A percentile compares a stretch with the other conserved stretches of the same genome.
phyloP scores from a whole-genome alignment of 1,140 invertebrate species.

The Drosophila yakuba region DNA sequence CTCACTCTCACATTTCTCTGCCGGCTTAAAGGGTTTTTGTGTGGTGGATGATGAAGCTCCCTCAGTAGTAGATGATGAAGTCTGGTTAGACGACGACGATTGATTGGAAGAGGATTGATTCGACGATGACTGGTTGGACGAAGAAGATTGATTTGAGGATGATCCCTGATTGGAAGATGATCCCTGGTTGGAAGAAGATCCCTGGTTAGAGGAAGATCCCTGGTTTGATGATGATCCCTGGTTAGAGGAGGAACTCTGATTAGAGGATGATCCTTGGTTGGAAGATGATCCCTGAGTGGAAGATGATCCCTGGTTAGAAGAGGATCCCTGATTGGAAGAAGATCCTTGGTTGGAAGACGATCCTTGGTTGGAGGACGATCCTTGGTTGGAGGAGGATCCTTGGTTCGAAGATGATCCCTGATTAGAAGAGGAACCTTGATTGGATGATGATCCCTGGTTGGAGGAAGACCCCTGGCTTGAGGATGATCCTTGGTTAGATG shows the following conservation, averaged over 20 bases:
- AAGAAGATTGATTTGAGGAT: slow-evolving; percentile 34
- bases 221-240: slow-evolving; percentile 48
- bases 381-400: slow-evolving; percentile 8
- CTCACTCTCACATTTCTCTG: slow-evolving; percentile 81
- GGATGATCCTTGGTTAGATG: slow-evolving; percentile 4
- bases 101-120: slow-evolving; percentile 44
- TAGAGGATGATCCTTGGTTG: slow-evolving; percentile 39
- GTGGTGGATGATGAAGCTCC: slow-evolving; percentile 42
- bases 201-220: slow-evolving; percentile 8
- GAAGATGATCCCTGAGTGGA: slow-evolving; percentile 47
- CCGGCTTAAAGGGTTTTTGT: slow-evolving; percentile 70
- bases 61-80: slow-evolving; percentile 7
- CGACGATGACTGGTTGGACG: slow-evolving; percentile 27
- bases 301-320: slow-evolving; percentile 20
- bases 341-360: slow-evolving; percentile 19
- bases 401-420: slow-evolving; percentile 24
- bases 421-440: slow-evolving; percentile 29
- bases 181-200: slow-evolving; percentile 33
- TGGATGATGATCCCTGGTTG: slow-evolving; percentile 37
- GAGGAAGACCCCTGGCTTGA: slow-evolving; percentile 21
- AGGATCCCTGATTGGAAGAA: slow-evolving; percentile 21
- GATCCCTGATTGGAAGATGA: slow-evolving; percentile 42
- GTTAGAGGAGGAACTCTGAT: slow-evolving; percentile 34
- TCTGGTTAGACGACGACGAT: slow-evolving; percentile 21
- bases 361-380: slow-evolving; percentile 30